Evolutionary conservation across 2,797 vertebrate species (phyloP), one percentile per base, ranked within the genome.

Genomic region (Scarus forsteni): DNA sequence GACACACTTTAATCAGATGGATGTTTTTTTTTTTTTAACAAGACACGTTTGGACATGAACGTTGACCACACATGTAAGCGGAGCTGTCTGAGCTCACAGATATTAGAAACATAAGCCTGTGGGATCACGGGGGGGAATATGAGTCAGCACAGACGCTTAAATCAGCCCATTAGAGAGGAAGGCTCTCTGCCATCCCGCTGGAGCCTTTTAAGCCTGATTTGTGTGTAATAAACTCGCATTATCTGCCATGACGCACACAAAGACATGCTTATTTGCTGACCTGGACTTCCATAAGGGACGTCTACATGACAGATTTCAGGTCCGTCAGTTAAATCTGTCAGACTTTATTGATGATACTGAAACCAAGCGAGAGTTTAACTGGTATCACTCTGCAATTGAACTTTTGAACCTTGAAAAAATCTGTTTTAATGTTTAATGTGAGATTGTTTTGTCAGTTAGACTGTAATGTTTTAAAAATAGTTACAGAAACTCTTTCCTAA

Each of bases 161-260:
- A 80, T 55, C 3, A 46, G 60, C 73, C 80, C 88, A 90, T 90
- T 89, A 85, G 79, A 79, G 65, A 66, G 65, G 46, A 67, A 3
- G 72, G 72, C 80, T 85, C 75, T 44, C 83, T 67, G 9, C 63
- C 18, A 57, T 76, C 85, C 86, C 73, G 7, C 60, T 8, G 68
- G 69, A 88, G 79, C 85, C 78, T 85, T 85, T 88, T 73, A 83
- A 77, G 85, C 65, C 75, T 43, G 72, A 87, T 89, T 75, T 67
- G 61, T 69, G 79, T 49, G 57, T 77, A 90, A 92, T 91, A 90
- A 91, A 91, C 73, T 83, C 75, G 75, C 75, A 89, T 89, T 82
- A 92, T 87, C 65, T 65, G 74, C 81, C 77, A 69, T 84, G 80
- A 83, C 56, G 75, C 44, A 46, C 64, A 84, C 74, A 70, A 66